Base-by-base conservation (phyloP, 2,797 vertebrate genomes). In the Chloroceryle inda region DNA sequence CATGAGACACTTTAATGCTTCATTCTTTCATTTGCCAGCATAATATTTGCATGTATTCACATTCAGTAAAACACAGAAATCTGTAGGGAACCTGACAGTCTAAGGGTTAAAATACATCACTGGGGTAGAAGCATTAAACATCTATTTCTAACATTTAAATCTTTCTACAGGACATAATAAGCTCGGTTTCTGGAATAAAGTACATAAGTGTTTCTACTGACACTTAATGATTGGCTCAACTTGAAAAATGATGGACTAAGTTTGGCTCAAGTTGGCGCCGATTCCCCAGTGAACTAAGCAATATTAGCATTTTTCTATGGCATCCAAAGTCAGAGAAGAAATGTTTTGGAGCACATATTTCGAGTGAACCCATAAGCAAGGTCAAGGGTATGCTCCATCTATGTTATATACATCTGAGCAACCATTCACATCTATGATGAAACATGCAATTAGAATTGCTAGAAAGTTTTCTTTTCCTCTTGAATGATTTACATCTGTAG, bases 401-500 rank as follows among this genome's bases (percentile, higher is more conserved):
- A 33, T 31, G 17, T 67, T 38, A 35, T 44, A 58, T 27, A 24
- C 53, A 93, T 68, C 42, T 55, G 13, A 85, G 73, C 35, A 96
- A 21, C 44, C 59, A 23, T 50, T 82, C 37, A 45, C 3, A 3
- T 75, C 62, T 26, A 67, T 68, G 50, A 72, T 20, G 20, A 4
- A 85, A 38, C n/a, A 68, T 17, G 29, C 50, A 81, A 87, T 85
- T 92, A 86, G 38, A 79, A 61, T 56, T 68, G 59, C 79, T 56
- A 50, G 68, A 74, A 59, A 74, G 35, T 59, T 92, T 94, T 89
- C 6, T 79, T 92, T 88, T 88, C 42, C 45, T 86, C 82, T 73
- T 81, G 53, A 92, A 84, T 44, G n/a, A 94, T 89, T 85, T 88
- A 90, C 45, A 81, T 80, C 50, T 93, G 53, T 73, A 90, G 85